Evolutionary conservation across 1,140 invertebrate genomes (phyloP).

Genomic region (Bathynomus jamesi): DNA sequence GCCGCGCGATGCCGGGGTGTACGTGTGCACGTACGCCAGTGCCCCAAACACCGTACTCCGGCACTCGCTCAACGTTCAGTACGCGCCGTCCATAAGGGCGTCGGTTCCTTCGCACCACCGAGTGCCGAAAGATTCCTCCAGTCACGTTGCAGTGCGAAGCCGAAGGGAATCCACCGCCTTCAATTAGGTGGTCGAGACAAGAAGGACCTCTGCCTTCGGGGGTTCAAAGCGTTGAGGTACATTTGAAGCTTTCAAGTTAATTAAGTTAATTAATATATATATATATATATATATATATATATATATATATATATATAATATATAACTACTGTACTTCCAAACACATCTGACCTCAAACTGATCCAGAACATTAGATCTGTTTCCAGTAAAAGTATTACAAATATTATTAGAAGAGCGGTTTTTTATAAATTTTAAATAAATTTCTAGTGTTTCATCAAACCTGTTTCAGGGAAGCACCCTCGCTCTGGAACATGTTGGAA

Average conservation of each 20-base stretch:
- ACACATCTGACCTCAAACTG: too few relatives aligned
- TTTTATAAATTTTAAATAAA: too few relatives aligned
- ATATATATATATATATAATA: too few relatives aligned
- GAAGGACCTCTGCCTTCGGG: slow-evolving; percentile 45
- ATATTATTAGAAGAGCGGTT: too few relatives aligned
- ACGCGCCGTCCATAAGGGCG: slow-evolving; percentile 9
- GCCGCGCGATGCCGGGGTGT: not conserved
- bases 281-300: too few relatives aligned
- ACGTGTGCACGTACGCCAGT: not conserved
- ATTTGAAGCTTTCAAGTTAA: too few relatives aligned
- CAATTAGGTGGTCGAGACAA: slow-evolving; percentile 81
- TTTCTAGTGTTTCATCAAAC: too few relatives aligned
- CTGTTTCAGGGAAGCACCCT: slow-evolving; percentile 10
- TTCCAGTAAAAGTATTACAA: too few relatives aligned
- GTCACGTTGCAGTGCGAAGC: slow-evolving; percentile 75
- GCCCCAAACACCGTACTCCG: slow-evolving; percentile 10
- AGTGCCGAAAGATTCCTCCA: slow-evolving; percentile 7
- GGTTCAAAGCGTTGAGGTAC: not conserved
- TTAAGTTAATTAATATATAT: too few relatives aligned
- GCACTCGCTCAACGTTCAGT: slow-evolving; percentile 13
- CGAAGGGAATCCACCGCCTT: slow-evolving; percentile 77
- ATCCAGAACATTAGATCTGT: too few relatives aligned
- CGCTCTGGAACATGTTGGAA: slow-evolving; percentile 4
- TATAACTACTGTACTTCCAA: too few relatives aligned
- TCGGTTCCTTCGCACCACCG: slow-evolving; percentile 8